Evolutionary conservation across 1,140 invertebrate species (phyloP).

Genomic region (Bombus cullumanus): DNA sequence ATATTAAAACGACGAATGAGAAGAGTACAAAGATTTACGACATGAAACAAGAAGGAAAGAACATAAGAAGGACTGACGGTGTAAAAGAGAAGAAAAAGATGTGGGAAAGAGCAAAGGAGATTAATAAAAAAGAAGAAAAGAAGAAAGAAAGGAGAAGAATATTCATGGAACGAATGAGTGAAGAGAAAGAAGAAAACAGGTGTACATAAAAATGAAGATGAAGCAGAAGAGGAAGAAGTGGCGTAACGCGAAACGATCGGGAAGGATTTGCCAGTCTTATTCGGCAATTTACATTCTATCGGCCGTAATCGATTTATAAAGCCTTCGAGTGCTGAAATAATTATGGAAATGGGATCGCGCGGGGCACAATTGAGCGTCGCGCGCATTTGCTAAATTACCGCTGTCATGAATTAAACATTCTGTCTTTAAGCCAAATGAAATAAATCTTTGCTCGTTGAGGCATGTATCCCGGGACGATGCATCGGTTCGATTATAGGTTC

Average conservation of each 20-base stretch:
- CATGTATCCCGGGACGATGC: not conserved
- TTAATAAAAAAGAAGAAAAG: not conserved
- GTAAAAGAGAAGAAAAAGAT: not conserved
- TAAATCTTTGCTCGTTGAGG: constrained; percentile 32
- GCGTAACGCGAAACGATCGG: constrained; percentile 14
- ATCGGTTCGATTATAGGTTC: not conserved
- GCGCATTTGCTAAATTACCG: constrained; percentile 29
- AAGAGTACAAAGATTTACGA: too few relatives aligned
- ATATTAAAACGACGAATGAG: too few relatives aligned
- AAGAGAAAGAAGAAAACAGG: not conserved
- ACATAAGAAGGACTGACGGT: too few relatives aligned
- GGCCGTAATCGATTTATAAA: constrained; percentile 45
- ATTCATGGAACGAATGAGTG: not conserved
- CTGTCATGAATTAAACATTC: constrained; percentile 38
- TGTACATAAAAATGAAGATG: not conserved
- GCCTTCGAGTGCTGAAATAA: constrained; percentile 28
- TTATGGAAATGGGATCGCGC: constrained; percentile 34
- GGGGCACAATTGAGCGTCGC: not conserved
- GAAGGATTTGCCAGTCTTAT: constrained; percentile 7
- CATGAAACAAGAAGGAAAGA: too few relatives aligned
- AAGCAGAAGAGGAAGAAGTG: not conserved
- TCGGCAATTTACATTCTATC: constrained; percentile 41
- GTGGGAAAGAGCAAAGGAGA: not conserved
- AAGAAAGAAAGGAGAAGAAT: not conserved
- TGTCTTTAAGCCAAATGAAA: not conserved